Percentiles rank a stretch among this genome's conserved stretches.
Conservation (phyloP, 2,888 invertebrate species). For the Drosophila mayaguana region DNA sequence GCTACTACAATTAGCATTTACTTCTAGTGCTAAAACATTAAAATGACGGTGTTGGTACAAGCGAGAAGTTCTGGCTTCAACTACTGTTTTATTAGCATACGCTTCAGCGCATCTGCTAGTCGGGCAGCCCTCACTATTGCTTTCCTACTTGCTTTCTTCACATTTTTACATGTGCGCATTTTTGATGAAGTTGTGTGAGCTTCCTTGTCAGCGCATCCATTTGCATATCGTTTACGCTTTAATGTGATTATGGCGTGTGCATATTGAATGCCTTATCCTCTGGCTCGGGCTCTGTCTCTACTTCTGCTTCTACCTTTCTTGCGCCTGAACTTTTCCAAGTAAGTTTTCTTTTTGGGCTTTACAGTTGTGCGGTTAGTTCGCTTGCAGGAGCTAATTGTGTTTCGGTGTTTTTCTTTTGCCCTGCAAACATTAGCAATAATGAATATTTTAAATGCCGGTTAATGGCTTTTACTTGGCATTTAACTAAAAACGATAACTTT, state of each 20-base stretch:
- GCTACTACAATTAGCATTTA: too few relatives aligned
- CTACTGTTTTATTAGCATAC: too few relatives aligned
- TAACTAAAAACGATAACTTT: constrained; percentile 26
- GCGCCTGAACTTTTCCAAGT: constrained; percentile 62
- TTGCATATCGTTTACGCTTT: constrained; percentile 81
- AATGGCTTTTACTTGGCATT: constrained; percentile 49
- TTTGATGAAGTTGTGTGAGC: constrained; percentile 71
- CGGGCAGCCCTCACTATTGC: accelerated
- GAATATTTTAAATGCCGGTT: constrained; percentile 65
- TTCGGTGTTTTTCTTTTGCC: constrained; percentile 21
- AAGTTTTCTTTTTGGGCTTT: constrained; percentile 23
- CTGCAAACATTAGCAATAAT: constrained; percentile 56
- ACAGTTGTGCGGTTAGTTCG: constrained; percentile 48
- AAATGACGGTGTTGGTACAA: too few relatives aligned
- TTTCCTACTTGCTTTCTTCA: constrained; percentile 5
- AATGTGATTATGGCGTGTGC: constrained; percentile 82
- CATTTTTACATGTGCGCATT: constrained; percentile 65
- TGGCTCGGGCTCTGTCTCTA: constrained; percentile 13
- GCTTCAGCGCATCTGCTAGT: background rate
- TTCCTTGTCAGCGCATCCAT: constrained; percentile 79
- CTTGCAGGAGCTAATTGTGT: constrained; percentile 50
- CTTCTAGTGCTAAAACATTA: too few relatives aligned
- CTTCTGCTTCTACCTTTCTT: background rate
- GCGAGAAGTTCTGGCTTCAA: too few relatives aligned
- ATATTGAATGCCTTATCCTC: constrained; percentile 70